Evolutionary conservation across 2,113 vertebrate species (phyloP).

Genomic region (Barbus barbus): DNA sequence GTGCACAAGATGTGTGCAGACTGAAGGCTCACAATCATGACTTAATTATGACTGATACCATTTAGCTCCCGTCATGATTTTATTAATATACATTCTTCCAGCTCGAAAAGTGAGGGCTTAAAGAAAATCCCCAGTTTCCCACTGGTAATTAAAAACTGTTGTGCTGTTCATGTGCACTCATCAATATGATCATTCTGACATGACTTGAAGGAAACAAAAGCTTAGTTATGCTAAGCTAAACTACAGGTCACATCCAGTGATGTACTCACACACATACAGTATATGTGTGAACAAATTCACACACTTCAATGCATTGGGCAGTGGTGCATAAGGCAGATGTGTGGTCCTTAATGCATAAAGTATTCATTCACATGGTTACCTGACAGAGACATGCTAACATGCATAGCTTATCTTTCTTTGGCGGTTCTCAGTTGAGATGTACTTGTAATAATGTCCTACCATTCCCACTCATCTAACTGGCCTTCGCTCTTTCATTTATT

Average conservation of each 20-base stretch:
- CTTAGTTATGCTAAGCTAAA: not conserved
- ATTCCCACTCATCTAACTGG: not conserved
- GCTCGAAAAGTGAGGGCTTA: not conserved
- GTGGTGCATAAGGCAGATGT: not conserved
- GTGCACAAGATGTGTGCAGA: not conserved
- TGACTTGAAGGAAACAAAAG: not conserved
- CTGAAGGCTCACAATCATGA: not conserved
- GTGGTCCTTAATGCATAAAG: not conserved
- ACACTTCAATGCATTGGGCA: not conserved
- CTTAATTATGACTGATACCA: conserved; percentile 19
- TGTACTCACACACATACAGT: not conserved
- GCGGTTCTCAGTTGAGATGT: not conserved
- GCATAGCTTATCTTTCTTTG: not conserved
- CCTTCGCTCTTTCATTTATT: not conserved
- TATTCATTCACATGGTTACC: conserved; percentile 3
- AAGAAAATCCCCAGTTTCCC: conserved; percentile 15
- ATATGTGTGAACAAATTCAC: not conserved
- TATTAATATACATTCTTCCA: not conserved
- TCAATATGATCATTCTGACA: not conserved
- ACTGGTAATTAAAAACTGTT: not conserved
- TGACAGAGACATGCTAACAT: not conserved
- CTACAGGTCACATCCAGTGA: not conserved
- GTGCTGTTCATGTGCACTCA: not conserved
- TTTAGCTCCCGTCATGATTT: not conserved
- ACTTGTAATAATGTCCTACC: not conserved